Percentiles rank a stretch among this genome's conserved stretches.
phyloP scores from a whole-genome alignment of 2,888 invertebrate species.

The Tyria jacobaeae region DNA sequence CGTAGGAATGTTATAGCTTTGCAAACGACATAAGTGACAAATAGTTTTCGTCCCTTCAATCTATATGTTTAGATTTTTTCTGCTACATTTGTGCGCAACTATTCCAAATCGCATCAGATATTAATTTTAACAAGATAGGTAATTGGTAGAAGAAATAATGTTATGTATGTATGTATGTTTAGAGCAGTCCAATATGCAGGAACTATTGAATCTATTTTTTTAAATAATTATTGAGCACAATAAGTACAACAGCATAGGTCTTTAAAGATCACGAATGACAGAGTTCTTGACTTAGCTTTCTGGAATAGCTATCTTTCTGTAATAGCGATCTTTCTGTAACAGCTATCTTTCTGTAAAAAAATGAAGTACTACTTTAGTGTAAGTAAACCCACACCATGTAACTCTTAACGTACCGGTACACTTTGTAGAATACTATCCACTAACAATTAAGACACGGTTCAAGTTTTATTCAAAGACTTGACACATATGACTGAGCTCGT shows the following conservation, averaged over 20 bases:
- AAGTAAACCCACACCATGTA: conserved; percentile 4
- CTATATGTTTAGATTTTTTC: conserved; percentile 2
- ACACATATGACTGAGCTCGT: background rate
- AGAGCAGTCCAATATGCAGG: no score
- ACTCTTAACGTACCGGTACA: background rate
- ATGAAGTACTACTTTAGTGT: background rate
- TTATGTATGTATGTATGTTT: no score
- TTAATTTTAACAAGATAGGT: no score
- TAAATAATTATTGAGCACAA: no score
- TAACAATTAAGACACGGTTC: background rate
- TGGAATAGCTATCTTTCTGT: background rate
- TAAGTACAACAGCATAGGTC: no score
- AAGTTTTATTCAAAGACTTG: conserved; percentile 9
- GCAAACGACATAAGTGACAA: conserved; percentile 6
- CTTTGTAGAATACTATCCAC: conserved; percentile 5
- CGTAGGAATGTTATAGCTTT: conserved; percentile 5
- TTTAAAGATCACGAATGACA: background rate
- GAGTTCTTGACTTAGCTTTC: background rate
- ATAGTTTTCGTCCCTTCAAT: conserved; percentile 7
- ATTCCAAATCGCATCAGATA: no score
- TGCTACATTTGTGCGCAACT: conserved; percentile 1
- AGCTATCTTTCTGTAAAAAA: background rate
- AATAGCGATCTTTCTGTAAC: background rate
- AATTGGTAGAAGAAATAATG: no score
- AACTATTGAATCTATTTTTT: no score